Percentiles rank a stretch among this genome's conserved stretches.
Conservation (phyloP, 2,888 invertebrate species). For the Allygus modestus region DNA sequence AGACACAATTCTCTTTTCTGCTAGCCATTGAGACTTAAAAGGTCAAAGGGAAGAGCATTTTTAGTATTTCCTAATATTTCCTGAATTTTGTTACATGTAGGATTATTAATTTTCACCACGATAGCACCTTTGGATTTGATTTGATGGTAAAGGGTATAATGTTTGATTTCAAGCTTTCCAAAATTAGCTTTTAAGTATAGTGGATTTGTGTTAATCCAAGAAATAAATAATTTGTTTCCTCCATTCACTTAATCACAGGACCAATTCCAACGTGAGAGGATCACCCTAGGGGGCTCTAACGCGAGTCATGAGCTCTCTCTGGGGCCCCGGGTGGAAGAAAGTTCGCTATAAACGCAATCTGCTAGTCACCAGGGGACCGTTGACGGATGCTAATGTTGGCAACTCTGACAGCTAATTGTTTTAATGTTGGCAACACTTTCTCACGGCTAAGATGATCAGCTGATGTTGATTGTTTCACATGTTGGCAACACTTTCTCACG, state of each 20-base stretch:
- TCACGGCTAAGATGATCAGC: conserved; percentile 15
- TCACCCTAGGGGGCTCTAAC: neutral
- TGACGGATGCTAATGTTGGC: neutral
- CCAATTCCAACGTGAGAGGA: neutral
- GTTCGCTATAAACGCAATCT: conserved; percentile 2
- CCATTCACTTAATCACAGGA: neutral
- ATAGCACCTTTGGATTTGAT: no score
- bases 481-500: conserved; percentile 28
- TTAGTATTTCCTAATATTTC: no score
- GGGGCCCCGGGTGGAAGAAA: conserved; percentile 20
- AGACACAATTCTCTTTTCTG: no score
- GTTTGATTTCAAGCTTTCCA: no score
- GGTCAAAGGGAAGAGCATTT: no score
- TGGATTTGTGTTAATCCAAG: no score
- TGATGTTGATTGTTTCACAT: conserved; percentile 3
- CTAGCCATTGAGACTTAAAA: no score
- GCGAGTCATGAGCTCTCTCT: neutral
- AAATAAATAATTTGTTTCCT: no score
- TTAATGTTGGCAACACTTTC: conserved; percentile 10
- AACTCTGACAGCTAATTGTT: neutral
- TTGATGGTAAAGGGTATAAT: no score
- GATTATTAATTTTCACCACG: no score
- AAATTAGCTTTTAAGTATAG: no score
- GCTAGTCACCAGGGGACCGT: neutral
- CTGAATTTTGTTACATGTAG: no score